A percentile compares a stretch with the other conserved stretches of the same genome.
Evolutionary conservation across 2,113 vertebrate genomes (phyloP).

Genomic region (Athene cunicularia): DNA sequence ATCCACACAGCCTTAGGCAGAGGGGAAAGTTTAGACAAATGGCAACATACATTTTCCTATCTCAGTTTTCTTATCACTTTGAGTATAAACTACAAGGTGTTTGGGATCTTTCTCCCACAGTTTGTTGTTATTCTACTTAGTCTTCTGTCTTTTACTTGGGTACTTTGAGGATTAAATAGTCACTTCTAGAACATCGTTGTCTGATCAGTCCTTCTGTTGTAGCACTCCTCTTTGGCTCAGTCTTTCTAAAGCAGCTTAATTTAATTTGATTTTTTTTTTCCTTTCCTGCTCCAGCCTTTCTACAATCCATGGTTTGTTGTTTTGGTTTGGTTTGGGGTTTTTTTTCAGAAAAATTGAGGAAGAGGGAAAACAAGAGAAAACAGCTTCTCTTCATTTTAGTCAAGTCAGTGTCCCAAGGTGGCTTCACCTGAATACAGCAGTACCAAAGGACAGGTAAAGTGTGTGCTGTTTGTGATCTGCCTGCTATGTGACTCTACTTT

Average conservation of each 20-base stretch:
- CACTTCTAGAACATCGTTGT: neutral
- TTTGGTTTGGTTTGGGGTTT: no score
- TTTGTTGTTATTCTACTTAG: neutral
- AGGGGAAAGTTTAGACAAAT: neutral
- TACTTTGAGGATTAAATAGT: neutral
- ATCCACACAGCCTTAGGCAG: neutral
- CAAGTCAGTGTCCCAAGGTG: neutral
- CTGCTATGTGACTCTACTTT: neutral
- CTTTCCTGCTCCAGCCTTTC: neutral
- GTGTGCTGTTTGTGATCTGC: neutral
- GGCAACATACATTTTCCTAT: neutral
- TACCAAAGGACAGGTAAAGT: neutral
- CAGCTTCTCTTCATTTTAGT: neutral
- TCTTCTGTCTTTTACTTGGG: neutral
- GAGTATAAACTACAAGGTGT: neutral
- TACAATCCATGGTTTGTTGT: neutral
- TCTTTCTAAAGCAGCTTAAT: neutral
- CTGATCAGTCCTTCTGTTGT: neutral
- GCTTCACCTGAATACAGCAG: neutral
- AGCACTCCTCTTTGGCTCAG: neutral
- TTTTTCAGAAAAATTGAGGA: neutral
- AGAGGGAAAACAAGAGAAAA: neutral
- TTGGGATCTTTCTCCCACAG: neutral
- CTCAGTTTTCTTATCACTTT: neutral
- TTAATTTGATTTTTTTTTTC: neutral